A percentile compares a stretch with the other conserved stretches of the same genome.
Evolutionary conservation across 2,113 vertebrate species (phyloP).

Genomic region (Mionectes macconnelli): DNA sequence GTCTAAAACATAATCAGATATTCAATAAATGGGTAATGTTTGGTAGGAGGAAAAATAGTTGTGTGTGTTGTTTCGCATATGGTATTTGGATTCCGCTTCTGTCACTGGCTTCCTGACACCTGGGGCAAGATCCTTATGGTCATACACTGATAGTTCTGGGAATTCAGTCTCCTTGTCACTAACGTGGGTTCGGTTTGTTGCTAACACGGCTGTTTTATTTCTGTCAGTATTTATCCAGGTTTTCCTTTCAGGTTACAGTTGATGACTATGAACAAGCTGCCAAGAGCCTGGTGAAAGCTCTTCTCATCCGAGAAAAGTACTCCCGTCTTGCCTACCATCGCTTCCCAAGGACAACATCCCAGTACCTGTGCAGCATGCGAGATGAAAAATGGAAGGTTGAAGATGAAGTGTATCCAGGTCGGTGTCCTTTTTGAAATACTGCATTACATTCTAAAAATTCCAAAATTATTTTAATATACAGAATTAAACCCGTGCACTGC

Average conservation of each 20-base stretch:
- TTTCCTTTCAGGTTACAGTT: slow-evolving; percentile 85
- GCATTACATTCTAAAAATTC: background rate
- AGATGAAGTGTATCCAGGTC: slow-evolving; percentile 90
- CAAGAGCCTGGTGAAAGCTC: slow-evolving; percentile 85
- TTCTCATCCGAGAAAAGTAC: slow-evolving; percentile 94
- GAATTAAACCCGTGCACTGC: background rate
- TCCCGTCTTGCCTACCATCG: slow-evolving; percentile 89
- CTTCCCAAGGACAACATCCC: slow-evolving; percentile 86
- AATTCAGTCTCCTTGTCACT: background rate
- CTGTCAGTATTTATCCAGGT: background rate
- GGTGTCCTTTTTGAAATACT: background rate
- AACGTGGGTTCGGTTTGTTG: background rate
- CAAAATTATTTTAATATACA: background rate
- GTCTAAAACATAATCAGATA: background rate
- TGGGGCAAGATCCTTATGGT: background rate
- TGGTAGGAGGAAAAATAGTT: background rate
- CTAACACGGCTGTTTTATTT: background rate
- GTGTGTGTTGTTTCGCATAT: background rate
- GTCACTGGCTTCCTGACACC: background rate
- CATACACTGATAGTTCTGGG: background rate
- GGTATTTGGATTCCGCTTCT: background rate
- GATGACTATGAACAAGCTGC: slow-evolving; percentile 95
- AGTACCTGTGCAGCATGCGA: slow-evolving; percentile 78
- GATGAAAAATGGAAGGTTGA: slow-evolving; percentile 78
- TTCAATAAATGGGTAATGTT: background rate